Conservation (phyloP, 2,113 vertebrate genomes). For the zebrafish (Danio rerio) region DNA sequence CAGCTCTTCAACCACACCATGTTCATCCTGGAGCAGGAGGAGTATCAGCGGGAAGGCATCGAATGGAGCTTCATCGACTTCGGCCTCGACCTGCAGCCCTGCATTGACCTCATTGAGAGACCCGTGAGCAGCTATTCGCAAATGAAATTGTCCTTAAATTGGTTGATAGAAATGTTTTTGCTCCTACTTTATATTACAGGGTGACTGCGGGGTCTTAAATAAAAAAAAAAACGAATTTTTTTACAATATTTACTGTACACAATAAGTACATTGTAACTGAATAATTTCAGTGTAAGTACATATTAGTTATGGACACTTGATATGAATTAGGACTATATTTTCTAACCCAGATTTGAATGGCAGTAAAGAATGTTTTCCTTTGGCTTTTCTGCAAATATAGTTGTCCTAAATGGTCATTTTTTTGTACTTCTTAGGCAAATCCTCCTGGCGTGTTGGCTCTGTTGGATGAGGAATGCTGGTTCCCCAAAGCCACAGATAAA, state of each 20-base stretch:
- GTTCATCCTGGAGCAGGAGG: constrained; percentile 99
- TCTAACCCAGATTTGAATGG: neutral
- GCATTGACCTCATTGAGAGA: constrained; percentile 94
- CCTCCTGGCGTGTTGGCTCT: constrained; percentile 93
- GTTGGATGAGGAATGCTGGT: constrained; percentile 98
- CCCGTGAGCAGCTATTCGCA: constrained; percentile 77
- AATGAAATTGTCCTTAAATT: neutral
- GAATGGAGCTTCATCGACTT: constrained; percentile 99
- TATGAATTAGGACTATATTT: neutral
- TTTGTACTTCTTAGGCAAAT: constrained; percentile 81
- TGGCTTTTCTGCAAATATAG: neutral
- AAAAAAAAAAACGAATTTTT: too few relatives aligned
- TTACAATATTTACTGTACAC: too few relatives aligned
- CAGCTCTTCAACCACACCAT: constrained; percentile 99
- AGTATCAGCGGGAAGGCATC: constrained; percentile 97
- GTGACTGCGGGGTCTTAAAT: too few relatives aligned
- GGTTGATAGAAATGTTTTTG: neutral
- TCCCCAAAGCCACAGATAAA: constrained; percentile 97
- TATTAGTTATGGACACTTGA: too few relatives aligned
- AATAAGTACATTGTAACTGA: too few relatives aligned
- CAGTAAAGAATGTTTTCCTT: neutral
- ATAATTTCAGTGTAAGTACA: too few relatives aligned
- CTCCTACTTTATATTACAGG: too few relatives aligned
- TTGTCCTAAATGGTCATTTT: neutral
- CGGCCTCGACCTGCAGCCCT: constrained; percentile 95